Conservation (phyloP, 2,113 vertebrate species). For the Oxygymnocypris stewartii region DNA sequence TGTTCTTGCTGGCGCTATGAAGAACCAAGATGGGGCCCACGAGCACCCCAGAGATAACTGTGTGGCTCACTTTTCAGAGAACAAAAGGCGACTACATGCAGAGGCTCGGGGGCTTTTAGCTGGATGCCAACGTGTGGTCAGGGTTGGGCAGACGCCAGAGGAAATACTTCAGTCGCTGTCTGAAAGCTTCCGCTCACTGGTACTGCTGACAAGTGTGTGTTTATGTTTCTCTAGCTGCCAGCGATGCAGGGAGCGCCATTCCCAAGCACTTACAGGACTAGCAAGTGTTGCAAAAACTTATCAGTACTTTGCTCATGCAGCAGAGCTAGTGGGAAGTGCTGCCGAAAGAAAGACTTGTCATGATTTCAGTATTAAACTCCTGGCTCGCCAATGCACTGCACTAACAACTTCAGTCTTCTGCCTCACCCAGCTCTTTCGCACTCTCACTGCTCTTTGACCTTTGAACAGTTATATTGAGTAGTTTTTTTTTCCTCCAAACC, state of each 20-base stretch:
- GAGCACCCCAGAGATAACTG: constrained; percentile 83
- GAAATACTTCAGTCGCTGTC: constrained; percentile 78
- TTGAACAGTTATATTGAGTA: constrained; percentile 16
- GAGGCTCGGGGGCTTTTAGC: constrained; percentile 83
- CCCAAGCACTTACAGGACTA: constrained; percentile 77
- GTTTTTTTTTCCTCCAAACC: background rate
- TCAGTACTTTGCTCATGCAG: constrained; percentile 84
- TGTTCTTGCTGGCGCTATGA: constrained; percentile 64
- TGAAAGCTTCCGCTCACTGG: constrained; percentile 82
- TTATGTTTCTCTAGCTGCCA: constrained; percentile 88
- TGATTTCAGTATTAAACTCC: constrained; percentile 81
- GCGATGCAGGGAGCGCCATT: constrained; percentile 79
- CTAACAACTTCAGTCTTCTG: constrained; percentile 89
- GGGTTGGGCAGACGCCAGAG: constrained; percentile 77
- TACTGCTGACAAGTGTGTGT: constrained; percentile 82
- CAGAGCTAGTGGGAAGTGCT: constrained; percentile 76
- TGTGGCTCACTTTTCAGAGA: constrained; percentile 80
- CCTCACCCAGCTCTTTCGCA: constrained; percentile 89
- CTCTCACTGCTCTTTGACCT: constrained; percentile 77
- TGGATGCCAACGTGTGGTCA: constrained; percentile 85
- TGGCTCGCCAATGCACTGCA: constrained; percentile 85
- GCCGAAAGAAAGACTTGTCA: constrained; percentile 76
- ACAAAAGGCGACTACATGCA: constrained; percentile 80
- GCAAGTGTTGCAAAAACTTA: constrained; percentile 82
- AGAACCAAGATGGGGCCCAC: constrained; percentile 67